Evolutionary conservation across 1,140 invertebrate species (phyloP), one percentile per base, ranked within the genome.

Genomic region (Pseudobourletiella spinata): DNA sequence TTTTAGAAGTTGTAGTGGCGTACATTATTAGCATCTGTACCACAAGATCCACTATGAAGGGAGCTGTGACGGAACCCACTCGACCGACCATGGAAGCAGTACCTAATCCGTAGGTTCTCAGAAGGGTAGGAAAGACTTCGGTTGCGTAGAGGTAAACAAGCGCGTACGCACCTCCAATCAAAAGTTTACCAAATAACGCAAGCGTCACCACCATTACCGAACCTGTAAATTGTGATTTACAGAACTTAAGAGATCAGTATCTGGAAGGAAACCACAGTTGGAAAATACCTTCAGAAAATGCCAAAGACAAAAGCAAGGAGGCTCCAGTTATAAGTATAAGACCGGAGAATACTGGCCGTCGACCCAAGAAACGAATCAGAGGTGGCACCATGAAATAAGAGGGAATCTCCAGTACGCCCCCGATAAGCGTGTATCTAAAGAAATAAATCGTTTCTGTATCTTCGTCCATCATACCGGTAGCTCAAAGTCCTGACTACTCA

Each of bases 141-240:
- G 77, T 75, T 3, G 78, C 75, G 64, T 78, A 80, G 3, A 80
- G 68, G 57, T 79, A 79, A 16, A 76, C 70, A 0, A 76, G 70
- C 44, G 73, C 72, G 67, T 77, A 79, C 1, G 76, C 71, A 16
- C 72, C 73, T 6, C 76, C 75, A 61, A 78, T 74, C 52, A 73
- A 71, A 63, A 77, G 75, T 62, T 77, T 77, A 16, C 78, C 78
- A 46, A 74, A 51, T 18, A 79, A 66, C 15, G 76, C 74, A 55
- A 78, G 29, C 2, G 55, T 42, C 3, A 66, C 39, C 14, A 65
- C 59, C 2, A 42, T 15, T 15, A 55, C 24, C 3, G 61, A 65
- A 15, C 57, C 67, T 69, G 30, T 39, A 39, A 39, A 39, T 39
- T 39, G 32, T 39, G 32, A 39, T n/a, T n/a, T n/a, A n/a, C n/a